Percentiles rank a stretch among this genome's conserved stretches.
Evolutionary conservation across 2,888 invertebrate species (phyloP).

Genomic region (Tricholauxania praeusta): DNA sequence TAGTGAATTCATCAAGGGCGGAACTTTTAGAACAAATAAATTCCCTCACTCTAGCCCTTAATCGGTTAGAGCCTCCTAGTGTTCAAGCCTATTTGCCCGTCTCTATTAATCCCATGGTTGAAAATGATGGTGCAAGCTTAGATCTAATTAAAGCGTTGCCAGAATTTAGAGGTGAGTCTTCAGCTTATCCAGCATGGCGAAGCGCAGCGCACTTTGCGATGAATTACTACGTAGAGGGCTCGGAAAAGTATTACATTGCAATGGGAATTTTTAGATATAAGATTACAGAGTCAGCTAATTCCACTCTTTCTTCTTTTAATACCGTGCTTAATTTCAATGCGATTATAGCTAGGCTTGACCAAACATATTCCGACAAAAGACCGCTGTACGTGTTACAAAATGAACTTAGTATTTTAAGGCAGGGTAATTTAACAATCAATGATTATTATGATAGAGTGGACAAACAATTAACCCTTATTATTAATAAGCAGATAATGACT

Average conservation of each 20-base stretch:
- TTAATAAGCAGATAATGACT: no score
- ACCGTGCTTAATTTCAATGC: constrained; percentile 36
- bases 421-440: constrained; percentile 33
- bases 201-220: constrained; percentile 31
- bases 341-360: constrained; percentile 37
- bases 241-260: constrained; percentile 36
- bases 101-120: constrained; percentile 27
- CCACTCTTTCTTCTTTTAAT: constrained; percentile 33
- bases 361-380: constrained; percentile 38
- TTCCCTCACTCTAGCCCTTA: no score
- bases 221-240: constrained; percentile 19
- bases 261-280: constrained; percentile 35
- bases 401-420: constrained; percentile 28
- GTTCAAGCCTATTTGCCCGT: no score
- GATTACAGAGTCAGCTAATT: constrained; percentile 31
- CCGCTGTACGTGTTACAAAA: constrained; percentile 39
- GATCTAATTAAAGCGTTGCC: constrained; percentile 30
- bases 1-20: no score
- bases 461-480: no score
- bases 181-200: constrained; percentile 32
- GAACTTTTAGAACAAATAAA: no score
- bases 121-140: constrained; percentile 5
- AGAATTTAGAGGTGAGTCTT: constrained; percentile 23
- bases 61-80: no score
- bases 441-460: constrained; percentile 18